Percentiles rank a stretch among this genome's conserved stretches.
These are phyloP conservation scores for Stichopus chloronotus DNA, from an alignment of 35 echinoderm and acorn worm species.

Conservation along the genomic window DNA sequence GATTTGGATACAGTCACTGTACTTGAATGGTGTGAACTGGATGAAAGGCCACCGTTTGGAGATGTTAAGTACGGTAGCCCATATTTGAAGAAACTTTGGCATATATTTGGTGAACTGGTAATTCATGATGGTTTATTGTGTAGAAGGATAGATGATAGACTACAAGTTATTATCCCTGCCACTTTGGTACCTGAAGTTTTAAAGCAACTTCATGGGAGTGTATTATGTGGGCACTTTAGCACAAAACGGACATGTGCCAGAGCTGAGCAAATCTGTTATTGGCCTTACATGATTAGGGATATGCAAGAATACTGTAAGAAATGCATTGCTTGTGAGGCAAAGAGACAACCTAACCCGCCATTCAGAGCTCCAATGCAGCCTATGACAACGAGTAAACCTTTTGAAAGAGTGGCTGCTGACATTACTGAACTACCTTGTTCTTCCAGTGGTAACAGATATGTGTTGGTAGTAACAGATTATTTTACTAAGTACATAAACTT, in stretches of 20 bases:
- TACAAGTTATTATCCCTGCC: not conserved
- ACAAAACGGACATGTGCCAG: too few relatives aligned
- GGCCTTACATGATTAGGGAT: conserved; percentile 29
- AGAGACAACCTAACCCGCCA: conserved; percentile 38
- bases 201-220: too few relatives aligned
- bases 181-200: conserved; percentile 1
- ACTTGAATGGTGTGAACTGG: too few relatives aligned
- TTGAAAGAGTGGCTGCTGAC: too few relatives aligned
- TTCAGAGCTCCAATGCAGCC: conserved; percentile 8
- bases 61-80: not conserved
- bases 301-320: conserved; percentile 15
- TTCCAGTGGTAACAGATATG: too few relatives aligned
- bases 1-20: too few relatives aligned
- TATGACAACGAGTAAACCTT: conserved; percentile 21
- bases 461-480: conserved; percentile 68
- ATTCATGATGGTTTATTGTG: too few relatives aligned
- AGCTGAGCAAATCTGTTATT: conserved; percentile 21
- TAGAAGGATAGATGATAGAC: too few relatives aligned
- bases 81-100: conserved; percentile 2
- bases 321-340: conserved; percentile 42
- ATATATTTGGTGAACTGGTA: not conserved
- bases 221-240: too few relatives aligned
- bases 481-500: conserved; percentile 75
- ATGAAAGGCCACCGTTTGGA: too few relatives aligned
- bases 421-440: too few relatives aligned